A percentile compares a stretch with the other conserved stretches of the same genome.
These are phyloP conservation scores for Patella pellucida DNA, from an alignment of 2,888 invertebrate species.

Conservation along the genomic window DNA sequence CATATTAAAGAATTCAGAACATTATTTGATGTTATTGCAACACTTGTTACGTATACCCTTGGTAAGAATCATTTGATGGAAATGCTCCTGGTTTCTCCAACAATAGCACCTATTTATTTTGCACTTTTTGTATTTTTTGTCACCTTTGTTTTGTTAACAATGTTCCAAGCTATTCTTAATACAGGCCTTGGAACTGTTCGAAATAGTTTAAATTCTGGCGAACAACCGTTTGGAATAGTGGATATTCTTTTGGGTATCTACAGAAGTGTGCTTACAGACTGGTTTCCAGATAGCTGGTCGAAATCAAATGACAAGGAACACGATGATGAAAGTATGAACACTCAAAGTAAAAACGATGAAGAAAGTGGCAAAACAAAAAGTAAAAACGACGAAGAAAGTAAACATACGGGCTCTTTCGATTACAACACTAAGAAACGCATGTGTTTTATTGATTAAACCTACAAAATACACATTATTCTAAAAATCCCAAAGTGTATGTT, in stretches of 20 bases:
- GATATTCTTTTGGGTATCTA: conserved; percentile 30
- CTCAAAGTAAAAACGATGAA: too few species aligned
- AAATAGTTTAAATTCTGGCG: conserved; percentile 30
- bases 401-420: too few species aligned
- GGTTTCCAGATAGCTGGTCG: conserved; percentile 23
- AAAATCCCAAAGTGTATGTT: too few species aligned
- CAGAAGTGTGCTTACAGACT: conserved; percentile 25
- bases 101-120: conserved; percentile 51
- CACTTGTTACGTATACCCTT: conserved; percentile 65
- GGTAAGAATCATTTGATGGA: conserved; percentile 50
- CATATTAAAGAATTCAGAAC: conserved; percentile 59
- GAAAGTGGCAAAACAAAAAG: too few species aligned
- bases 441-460: too few species aligned
- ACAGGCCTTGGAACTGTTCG: conserved; percentile 46
- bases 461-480: too few species aligned
- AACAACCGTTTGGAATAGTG: conserved; percentile 30
- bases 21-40: conserved; percentile 66
- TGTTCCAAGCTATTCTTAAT: conserved; percentile 54
- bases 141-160: conserved; percentile 50
- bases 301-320: not conserved
- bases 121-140: conserved; percentile 51
- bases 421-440: too few species aligned
- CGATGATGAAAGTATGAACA: not conserved
- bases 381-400: too few species aligned
- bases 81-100: conserved; percentile 43